A percentile compares a stretch with the other conserved stretches of the same genome.
These are phyloP conservation scores for Hydriomena furcata DNA, from an alignment of 2,888 invertebrate species.

Conservation along the genomic window DNA sequence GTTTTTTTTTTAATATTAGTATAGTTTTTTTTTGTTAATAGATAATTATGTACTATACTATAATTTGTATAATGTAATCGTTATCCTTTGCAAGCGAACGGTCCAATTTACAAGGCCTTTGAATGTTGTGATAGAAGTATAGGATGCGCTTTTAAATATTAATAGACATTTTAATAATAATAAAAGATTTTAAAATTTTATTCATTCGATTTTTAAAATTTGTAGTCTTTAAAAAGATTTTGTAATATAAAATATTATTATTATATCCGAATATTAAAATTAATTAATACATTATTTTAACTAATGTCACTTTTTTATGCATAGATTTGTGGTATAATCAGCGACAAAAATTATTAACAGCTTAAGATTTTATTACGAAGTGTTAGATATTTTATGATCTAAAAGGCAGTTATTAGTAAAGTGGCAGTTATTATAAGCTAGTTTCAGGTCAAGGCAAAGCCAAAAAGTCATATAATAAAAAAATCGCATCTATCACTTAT, in stretches of 20 bases:
- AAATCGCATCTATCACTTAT: no score
- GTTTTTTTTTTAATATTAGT: background rate
- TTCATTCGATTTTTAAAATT: slow-evolving; percentile 30
- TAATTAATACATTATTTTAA: no score
- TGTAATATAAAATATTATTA: slow-evolving; percentile 19
- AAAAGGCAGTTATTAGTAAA: no score
- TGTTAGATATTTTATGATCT: no score
- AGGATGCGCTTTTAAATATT: slow-evolving; percentile 56
- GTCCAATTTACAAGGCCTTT: slow-evolving; percentile 81
- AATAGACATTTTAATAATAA: slow-evolving; percentile 18
- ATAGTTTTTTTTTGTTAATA: background rate
- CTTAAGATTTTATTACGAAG: no score
- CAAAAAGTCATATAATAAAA: no score
- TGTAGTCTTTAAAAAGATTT: slow-evolving; percentile 31
- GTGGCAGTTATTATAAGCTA: no score
- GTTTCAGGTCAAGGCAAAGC: no score
- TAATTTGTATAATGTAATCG: slow-evolving; percentile 4
- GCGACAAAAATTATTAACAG: background rate
- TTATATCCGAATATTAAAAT: slow-evolving; percentile 2
- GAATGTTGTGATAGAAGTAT: slow-evolving; percentile 77
- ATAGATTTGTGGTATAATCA: background rate
- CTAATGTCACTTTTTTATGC: background rate
- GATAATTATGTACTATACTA: slow-evolving; percentile 1
- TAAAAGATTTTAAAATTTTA: slow-evolving; percentile 38
- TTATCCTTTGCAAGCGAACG: slow-evolving; percentile 73